Evolutionary conservation across 1,140 invertebrate genomes (phyloP), one percentile per base, ranked within the genome.

Genomic region (Diabrotica undecimpunctata): DNA sequence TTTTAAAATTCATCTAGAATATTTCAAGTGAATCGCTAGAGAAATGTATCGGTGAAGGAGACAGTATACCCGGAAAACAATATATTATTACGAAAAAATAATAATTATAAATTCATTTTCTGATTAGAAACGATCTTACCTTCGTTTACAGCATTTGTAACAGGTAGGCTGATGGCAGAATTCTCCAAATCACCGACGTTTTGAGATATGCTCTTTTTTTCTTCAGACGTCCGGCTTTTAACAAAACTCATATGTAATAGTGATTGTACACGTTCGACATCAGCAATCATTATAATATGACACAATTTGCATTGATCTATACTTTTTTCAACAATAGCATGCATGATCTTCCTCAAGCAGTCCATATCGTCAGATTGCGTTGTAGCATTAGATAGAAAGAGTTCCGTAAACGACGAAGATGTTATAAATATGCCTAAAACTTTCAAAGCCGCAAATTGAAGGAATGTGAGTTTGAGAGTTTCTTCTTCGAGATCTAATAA

Each of bases 371-470:
- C 60, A 55, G 37, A 7, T 52, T 66, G 69, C 36, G 54, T 51
- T 38, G 66, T 60, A 12, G 68, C 54, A 38, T 66, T 62, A 11
- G 86, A 80, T 6, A 87, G 73, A 52, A 87, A 75, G 69, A 86
- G 74, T 71, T 88, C 86, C 5, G 69, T 62, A 79, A 79, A 77
- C 81, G 86, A 62, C 8, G 61, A 54, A 8, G 69, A 67, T 54
- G 65, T 70, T 10, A 70, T 55, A 50, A 70, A 70, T 13, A 77
- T 75, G 58, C 79, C 75, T 11, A 88, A 69, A 6, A 82, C 76
- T 74, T 87, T 87, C 63, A 89, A 73, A 37, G 86, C 83, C 37
- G 83, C 79, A 63, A 86, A 80, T 69, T 88, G 85, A 41, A 88
- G 70, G 67, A 80, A 81, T 0, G 80, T 77, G 39, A 85, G 70